These are phyloP conservation scores for Bombus huntii DNA, from an alignment of 1,140 invertebrate species.

Conservation along the genomic window DNA sequence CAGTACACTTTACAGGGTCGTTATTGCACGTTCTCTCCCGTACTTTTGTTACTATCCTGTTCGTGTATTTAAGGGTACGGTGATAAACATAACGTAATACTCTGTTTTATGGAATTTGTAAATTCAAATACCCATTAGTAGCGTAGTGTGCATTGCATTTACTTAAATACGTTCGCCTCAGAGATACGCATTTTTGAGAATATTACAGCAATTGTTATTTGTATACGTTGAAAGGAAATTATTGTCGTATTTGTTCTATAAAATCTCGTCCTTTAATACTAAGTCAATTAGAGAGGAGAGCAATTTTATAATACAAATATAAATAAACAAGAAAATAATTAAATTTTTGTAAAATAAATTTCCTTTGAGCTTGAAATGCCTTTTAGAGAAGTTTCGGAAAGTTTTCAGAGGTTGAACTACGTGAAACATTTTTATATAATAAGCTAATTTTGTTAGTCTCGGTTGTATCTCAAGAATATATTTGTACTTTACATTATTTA, in stretches of 20 bases:
- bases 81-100: neutral
- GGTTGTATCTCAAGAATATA: neutral
- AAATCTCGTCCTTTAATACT: neutral
- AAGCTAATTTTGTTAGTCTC: neutral
- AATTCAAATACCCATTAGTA: neutral
- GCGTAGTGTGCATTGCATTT: neutral
- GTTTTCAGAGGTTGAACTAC: neutral
- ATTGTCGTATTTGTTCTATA: neutral
- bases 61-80: neutral
- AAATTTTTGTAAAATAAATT: neutral
- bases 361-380: neutral
- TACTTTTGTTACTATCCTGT: neutral
- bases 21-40: conserved; percentile 5
- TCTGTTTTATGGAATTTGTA: neutral
- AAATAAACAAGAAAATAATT: neutral
- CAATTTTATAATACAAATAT: neutral
- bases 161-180: neutral
- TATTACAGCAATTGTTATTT: neutral
- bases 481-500: neutral
- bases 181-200: neutral
- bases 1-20: conserved; percentile 1
- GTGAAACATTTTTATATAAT: neutral
- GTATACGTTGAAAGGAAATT: neutral
- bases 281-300: neutral
- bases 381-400: neutral